phyloP scores from a whole-genome alignment of 2,797 vertebrate genomes.

The Linurgus olivaceus region DNA sequence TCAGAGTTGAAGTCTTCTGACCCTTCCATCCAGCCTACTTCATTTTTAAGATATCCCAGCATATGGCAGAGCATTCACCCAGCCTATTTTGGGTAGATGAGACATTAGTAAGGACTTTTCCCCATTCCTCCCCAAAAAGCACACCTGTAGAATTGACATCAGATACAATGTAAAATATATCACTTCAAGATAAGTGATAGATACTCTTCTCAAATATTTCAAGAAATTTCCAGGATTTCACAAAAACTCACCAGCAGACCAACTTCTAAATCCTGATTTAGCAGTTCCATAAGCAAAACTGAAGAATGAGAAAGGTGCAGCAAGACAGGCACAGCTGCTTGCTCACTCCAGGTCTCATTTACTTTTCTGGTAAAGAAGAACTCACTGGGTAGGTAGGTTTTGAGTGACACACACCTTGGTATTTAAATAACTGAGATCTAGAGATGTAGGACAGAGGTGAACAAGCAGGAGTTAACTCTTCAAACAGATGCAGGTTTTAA shows the following conservation, averaged over 20 bases:
- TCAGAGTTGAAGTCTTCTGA: background rate
- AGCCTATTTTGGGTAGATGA: background rate
- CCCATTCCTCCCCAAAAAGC: background rate
- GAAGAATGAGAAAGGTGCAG: background rate
- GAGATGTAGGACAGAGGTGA: slow-evolving; percentile 40
- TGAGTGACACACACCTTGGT: slow-evolving; percentile 47
- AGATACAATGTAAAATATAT: background rate
- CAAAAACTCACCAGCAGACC: background rate
- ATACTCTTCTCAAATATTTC: background rate
- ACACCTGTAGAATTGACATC: background rate
- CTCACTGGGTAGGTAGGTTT: background rate
- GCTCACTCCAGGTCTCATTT: background rate
- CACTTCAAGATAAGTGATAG: background rate
- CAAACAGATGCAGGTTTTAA: slow-evolving; percentile 25
- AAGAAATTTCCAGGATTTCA: background rate
- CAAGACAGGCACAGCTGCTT: background rate
- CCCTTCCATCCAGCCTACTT: background rate
- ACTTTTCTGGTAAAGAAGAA: background rate
- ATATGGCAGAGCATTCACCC: background rate
- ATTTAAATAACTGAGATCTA: slow-evolving; percentile 20
- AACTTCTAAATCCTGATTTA: background rate
- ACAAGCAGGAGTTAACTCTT: background rate
- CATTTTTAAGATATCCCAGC: background rate
- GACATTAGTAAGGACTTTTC: background rate
- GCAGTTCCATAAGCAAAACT: background rate